Base-by-base conservation (phyloP, 2,113 vertebrate species). In the Seriola aureovittata region DNA sequence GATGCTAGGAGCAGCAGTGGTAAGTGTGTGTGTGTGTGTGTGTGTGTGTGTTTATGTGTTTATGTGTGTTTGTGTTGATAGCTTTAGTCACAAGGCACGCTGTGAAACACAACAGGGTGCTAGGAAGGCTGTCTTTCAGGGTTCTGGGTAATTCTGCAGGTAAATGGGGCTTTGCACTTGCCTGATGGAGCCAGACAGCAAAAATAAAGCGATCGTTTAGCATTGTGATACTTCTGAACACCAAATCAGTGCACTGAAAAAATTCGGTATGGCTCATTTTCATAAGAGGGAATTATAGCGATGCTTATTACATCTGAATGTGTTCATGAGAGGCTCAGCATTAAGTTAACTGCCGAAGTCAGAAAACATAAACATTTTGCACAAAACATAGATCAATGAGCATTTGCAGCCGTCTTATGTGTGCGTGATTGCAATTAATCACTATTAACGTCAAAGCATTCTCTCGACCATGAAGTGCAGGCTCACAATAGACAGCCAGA, bases 81-180 rank as follows among this genome's bases (percentile, higher is more conserved):
- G 90, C 83, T 92, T 94, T 91, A 93, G 92, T 93, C 88, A 83
- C 46, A 70, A 89, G 86, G 79, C 82, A 84, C 83, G 87, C 64
- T 88, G 78, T 90, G 90, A 81, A 75, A 80, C 82, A 85, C 91
- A 84, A 89, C 81, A 78, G 89, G 81, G 79, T 84, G 73, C 65
- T 38, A 25, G 60, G 62, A 78, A 74, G 62, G 81, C 80, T 86
- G 75, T 75, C 83, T 82, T 63, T 89, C 60, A 88, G 75, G 75
- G 80, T 71, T 66, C 59, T 71, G 84, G 86, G 77, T 90, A 92
- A 94, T 87, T 88, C 84, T 78, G 78, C 85, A 90, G 86, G 87
- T 90, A 93, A 92, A 90, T 81, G 85, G 80, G 75, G 88, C 81
- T 92, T 90, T 80, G 84, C 80, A 78, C 68, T 71, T 36, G 67